Base-by-base conservation (phyloP, 2,888 invertebrate genomes). In the Gasteruption jaculator region DNA sequence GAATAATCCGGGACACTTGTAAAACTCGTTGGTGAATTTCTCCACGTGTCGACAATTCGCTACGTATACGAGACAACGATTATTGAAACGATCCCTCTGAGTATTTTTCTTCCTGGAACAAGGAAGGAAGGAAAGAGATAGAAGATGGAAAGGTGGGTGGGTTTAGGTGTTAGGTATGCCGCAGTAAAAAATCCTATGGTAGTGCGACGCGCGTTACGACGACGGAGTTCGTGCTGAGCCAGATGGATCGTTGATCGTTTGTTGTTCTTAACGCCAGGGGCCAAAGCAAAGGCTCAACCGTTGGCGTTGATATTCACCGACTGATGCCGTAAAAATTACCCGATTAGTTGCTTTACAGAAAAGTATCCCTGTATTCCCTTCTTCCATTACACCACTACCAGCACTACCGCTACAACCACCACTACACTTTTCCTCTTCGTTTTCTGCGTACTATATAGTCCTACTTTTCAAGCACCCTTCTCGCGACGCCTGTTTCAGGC, bases 161-260 rank as follows among this genome's bases (percentile, higher is more conserved):
- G n/a, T n/a, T n/a, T n/a, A n/a, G n/a, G n/a, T n/a, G n/a, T n/a
- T n/a, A n/a, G n/a, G n/a, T n/a, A n/a, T n/a, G n/a, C n/a, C n/a
- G n/a, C n/a, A n/a, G n/a, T n/a, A n/a, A n/a, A n/a, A n/a, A n/a
- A n/a, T n/a, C n/a, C n/a, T n/a, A n/a, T n/a, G n/a, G n/a, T n/a
- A n/a, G n/a, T n/a, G n/a, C n/a, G n/a, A n/a, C n/a, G n/a, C n/a
- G n/a, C n/a, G n/a, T n/a, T n/a, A n/a, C n/a, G n/a, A n/a, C n/a
- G n/a, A n/a, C n/a, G 46, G 53, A 41, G 57, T 54, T 59, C 54
- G 50, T 56, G 58, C 59, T 67, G 69, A 68, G 68, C 68, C 64
- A 68, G 69, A 70, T 66, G 63, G 65, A 69, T 69, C 60, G 69
- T 54, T 60, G 61, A 69, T 68, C 68, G 66, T 68, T 70, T 69